phyloP scores from a whole-genome alignment of 2,888 invertebrate species.

The Archips crataeganus region DNA sequence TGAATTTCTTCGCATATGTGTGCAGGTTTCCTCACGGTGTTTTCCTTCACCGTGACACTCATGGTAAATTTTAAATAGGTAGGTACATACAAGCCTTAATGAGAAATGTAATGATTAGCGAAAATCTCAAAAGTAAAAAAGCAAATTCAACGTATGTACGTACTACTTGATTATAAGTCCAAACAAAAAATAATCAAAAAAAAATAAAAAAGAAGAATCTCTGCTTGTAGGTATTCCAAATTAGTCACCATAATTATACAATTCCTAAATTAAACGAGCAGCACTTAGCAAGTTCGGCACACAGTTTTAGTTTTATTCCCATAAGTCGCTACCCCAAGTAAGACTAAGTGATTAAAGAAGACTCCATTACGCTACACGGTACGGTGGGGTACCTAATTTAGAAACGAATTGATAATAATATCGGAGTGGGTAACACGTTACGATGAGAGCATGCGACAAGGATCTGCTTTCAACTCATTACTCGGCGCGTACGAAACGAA shows the following conservation, averaged over 20 bases:
- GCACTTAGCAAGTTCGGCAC: neutral
- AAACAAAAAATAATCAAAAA: too few species aligned
- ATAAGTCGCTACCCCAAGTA: neutral
- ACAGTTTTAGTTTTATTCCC: neutral
- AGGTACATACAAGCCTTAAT: too few species aligned
- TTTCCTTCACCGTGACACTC: too few species aligned
- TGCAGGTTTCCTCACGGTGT: too few species aligned
- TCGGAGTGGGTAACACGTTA: constrained; percentile 37
- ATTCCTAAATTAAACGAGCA: neutral
- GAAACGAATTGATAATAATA: constrained; percentile 41
- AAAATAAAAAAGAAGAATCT: too few species aligned
- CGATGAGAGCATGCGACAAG: constrained; percentile 45
- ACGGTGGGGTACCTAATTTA: constrained; percentile 22
- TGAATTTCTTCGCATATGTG: too few species aligned
- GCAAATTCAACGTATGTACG: too few species aligned
- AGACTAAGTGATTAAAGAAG: constrained; percentile 6
- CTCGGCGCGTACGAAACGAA: constrained; percentile 36
- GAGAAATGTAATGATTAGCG: too few species aligned
- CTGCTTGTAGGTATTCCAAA: too few species aligned
- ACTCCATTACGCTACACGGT: neutral
- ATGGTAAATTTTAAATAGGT: too few species aligned
- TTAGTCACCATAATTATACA: neutral
- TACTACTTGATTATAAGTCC: too few species aligned
- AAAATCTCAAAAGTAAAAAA: too few species aligned
- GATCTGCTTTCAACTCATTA: constrained; percentile 48